These are phyloP conservation scores for Leptogaster cylindrica DNA, from an alignment of 2,888 invertebrate genomes.

Conservation along the genomic window DNA sequence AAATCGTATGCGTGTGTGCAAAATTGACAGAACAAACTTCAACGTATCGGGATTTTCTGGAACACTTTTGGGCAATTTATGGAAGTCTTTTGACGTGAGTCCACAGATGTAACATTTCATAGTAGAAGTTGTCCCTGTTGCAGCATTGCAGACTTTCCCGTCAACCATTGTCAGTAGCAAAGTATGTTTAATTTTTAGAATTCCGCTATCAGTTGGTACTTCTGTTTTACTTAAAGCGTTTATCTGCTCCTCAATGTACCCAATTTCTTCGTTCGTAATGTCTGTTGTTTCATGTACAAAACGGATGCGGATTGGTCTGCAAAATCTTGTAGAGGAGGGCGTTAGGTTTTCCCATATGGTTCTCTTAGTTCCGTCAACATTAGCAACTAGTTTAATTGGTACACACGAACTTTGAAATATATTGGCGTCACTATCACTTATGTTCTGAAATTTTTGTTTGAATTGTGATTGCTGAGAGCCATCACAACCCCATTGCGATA, in stretches of 20 bases:
- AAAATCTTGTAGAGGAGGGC: slow-evolving; percentile 34
- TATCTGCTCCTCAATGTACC: not conserved
- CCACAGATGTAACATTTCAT: not conserved
- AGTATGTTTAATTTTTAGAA: slow-evolving; percentile 33
- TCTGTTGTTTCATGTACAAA: not conserved
- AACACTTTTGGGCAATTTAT: not conserved
- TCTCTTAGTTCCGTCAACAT: slow-evolving; percentile 34
- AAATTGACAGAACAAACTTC: slow-evolving; percentile 52
- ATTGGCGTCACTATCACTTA: slow-evolving; percentile 46
- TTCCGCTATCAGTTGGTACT: slow-evolving; percentile 39
- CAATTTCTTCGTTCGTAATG: not conserved
- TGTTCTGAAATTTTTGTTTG: slow-evolving; percentile 49
- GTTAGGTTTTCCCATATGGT: slow-evolving; percentile 44
- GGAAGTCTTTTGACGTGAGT: not conserved
- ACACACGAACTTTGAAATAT: slow-evolving; percentile 48
- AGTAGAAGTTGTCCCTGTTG: not conserved
- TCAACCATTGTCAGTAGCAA: slow-evolving; percentile 53
- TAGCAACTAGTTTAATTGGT: slow-evolving; percentile 39
- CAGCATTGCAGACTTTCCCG: slow-evolving; percentile 48
- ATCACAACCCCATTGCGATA: slow-evolving; percentile 51
- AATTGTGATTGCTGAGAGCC: slow-evolving; percentile 51
- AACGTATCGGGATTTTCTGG: slow-evolving; percentile 42
- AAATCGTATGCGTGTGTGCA: slow-evolving; percentile 51
- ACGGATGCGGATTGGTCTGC: slow-evolving; percentile 39
- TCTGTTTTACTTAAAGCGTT: not conserved